Base-by-base conservation (phyloP, 2,888 invertebrate species). In the Hylaea fasciaria region DNA sequence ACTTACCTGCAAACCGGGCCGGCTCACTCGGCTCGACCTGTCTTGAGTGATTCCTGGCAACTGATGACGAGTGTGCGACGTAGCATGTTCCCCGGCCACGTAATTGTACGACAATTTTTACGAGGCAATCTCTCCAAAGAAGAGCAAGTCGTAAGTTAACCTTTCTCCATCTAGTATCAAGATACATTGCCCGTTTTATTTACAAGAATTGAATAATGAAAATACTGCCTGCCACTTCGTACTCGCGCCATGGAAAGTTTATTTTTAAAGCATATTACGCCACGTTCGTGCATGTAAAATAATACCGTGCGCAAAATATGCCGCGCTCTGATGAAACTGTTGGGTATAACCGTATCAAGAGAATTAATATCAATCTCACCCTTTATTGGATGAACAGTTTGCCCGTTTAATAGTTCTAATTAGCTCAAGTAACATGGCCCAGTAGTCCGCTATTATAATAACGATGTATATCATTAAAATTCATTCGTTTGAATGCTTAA, bases 1-100 rank as follows among this genome's bases (percentile, higher is more conserved):
- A 66, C 64, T 63, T 70, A 68, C 57, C 63, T 54, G 64, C 66
- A 59, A 61, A 62, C 59, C 67, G 53, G 51, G 52, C 13, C 45
- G 29, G 47, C 14, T 55, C 14, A 55, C 43, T 28, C 22, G 12
- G 35, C 40, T 53, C 54, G 57, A 58, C 54, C 57, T 55, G 57
- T 53, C 51, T 37, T 46, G 44, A 47, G 52, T 64, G 57, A 48
- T 65, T 63, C 64, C 63, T 51, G 52, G 46, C 57, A 64, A 66
- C 55, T 63, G 63, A 64, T 60, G 50, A 68, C 61, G 62, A 69
- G 63, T 59, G 50, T 55, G 16, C 16, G 17, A n/a, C 32, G 9
- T 32, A 51, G 63, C 61, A 65, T 65, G 64, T 71, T 65, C 66
- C 65, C 68, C 57, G 58, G 56, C 56, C 61, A 53, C 66, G 71